Percentiles rank a stretch among this genome's conserved stretches.
Conservation (phyloP, 1,140 invertebrate genomes). For the Archivesica marissinica region DNA sequence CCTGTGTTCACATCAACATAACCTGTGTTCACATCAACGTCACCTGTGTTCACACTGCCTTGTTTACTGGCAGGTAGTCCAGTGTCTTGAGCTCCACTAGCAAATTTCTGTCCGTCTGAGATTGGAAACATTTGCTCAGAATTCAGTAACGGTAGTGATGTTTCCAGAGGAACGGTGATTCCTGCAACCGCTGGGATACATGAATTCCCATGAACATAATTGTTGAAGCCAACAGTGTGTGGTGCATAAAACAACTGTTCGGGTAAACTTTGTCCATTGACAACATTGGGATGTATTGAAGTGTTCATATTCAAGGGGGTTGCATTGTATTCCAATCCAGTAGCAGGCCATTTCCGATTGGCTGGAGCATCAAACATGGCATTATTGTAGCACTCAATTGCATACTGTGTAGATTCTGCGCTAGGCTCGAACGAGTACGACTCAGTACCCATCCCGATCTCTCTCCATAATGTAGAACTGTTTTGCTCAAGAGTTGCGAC, state of each 20-base stretch:
- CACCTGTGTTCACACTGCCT: neutral
- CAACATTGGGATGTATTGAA: too few species aligned
- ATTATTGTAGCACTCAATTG: constrained; percentile 30
- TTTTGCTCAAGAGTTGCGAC: constrained; percentile 13
- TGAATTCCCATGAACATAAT: neutral
- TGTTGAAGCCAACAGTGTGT: neutral
- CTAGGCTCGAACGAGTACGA: constrained; percentile 16
- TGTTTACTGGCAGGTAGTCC: neutral
- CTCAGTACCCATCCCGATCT: constrained; percentile 14
- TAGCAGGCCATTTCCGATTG: neutral
- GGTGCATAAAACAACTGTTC: too few species aligned
- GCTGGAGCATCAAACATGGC: neutral
- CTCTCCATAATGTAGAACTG: constrained; percentile 12
- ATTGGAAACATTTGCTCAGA: neutral
- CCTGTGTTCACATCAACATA: neutral
- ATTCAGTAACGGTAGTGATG: neutral
- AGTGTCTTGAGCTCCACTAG: neutral
- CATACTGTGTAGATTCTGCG: constrained; percentile 25
- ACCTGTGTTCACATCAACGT: neutral
- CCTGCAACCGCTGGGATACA: neutral
- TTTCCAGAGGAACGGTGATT: neutral
- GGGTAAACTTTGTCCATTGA: too few species aligned
- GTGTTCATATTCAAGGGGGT: neutral
- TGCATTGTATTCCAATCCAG: neutral
- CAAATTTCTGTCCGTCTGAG: neutral